A percentile compares a stretch with the other conserved stretches of the same genome.
Conservation (phyloP, 2,797 vertebrate genomes). For the Lepidocolaptes lacrymiger region DNA sequence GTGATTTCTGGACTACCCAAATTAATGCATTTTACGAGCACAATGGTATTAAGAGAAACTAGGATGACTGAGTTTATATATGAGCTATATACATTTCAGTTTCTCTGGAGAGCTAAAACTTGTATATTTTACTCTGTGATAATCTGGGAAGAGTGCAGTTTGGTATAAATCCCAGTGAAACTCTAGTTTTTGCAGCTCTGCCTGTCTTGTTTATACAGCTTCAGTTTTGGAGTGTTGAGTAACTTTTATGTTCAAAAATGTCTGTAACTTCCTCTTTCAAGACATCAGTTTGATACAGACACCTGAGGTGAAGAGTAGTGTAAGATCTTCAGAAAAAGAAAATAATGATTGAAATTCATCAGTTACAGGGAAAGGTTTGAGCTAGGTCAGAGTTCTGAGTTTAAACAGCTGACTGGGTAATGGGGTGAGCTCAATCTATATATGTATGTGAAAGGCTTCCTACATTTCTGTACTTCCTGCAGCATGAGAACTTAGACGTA, state of each 20-base stretch:
- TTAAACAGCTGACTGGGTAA: accelerated
- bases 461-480: not conserved
- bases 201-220: not conserved
- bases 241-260: not conserved
- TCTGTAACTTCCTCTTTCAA: not conserved
- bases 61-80: not conserved
- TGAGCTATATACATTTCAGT: not conserved
- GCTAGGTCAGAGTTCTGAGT: not conserved
- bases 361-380: not conserved
- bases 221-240: not conserved
- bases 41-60: not conserved
- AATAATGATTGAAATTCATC: not conserved
- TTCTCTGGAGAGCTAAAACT: not conserved
- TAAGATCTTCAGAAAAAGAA: not conserved
- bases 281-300: not conserved
- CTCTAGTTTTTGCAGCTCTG: not conserved
- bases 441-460: not conserved
- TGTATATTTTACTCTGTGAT: not conserved
- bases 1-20: not conserved
- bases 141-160: not conserved
- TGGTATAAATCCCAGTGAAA: not conserved
- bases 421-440: not conserved
- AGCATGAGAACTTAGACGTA: not conserved
- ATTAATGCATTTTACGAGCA: not conserved
- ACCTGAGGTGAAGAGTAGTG: not conserved